Evolutionary conservation across 2,113 vertebrate genomes (phyloP).

Genomic region (Planiliza haematocheilus): DNA sequence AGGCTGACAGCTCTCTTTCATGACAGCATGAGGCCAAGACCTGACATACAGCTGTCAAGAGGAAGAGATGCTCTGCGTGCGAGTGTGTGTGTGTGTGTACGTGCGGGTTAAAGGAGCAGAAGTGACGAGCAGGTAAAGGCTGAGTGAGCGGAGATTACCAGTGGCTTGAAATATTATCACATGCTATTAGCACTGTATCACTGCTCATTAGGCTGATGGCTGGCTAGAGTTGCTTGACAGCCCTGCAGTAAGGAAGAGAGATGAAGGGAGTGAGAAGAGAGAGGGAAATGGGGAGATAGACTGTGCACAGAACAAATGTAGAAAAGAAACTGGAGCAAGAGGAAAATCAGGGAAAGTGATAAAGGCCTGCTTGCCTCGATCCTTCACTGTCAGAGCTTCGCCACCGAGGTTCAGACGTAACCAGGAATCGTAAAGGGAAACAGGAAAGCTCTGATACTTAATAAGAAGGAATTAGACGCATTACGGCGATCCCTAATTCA

Average conservation of each 20-base stretch:
- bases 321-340: constrained; percentile 20
- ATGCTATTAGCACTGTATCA: constrained; percentile 77
- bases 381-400: constrained; percentile 37
- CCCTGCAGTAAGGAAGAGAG: constrained; percentile 33
- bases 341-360: constrained; percentile 31
- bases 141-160: constrained; percentile 74
- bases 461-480: constrained; percentile 1
- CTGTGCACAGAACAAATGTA: neutral
- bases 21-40: constrained; percentile 57
- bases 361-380: constrained; percentile 13
- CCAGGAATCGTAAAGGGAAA: constrained; percentile 27
- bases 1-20: constrained; percentile 54
- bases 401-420: constrained; percentile 24
- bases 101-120: constrained; percentile 32
- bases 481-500: constrained; percentile 22
- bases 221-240: constrained; percentile 51
- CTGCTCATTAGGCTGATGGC: constrained; percentile 77
- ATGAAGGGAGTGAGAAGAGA: constrained; percentile 26
- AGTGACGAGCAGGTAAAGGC: constrained; percentile 71
- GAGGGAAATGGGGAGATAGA: constrained; percentile 8
- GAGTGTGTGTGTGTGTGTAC: constrained; percentile 9
- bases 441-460: constrained; percentile 10
- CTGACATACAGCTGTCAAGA: constrained; percentile 61
- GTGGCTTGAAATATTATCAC: constrained; percentile 78
- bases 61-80: constrained; percentile 14